Evolutionary conservation across 1,140 invertebrate species (phyloP).

Genomic region (Drepana arcuata): DNA sequence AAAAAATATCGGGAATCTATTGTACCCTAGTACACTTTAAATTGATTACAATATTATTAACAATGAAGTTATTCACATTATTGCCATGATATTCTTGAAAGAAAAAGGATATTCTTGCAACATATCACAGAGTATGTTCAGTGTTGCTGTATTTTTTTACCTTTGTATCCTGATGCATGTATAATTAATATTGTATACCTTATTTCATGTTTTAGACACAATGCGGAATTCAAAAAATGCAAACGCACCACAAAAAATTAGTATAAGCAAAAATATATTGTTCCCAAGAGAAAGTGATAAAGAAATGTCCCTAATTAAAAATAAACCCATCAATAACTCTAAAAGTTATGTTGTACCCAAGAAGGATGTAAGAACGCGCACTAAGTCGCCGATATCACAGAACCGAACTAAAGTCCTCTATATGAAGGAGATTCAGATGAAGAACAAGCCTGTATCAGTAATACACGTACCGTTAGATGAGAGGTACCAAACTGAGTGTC

Average conservation of each 20-base stretch:
- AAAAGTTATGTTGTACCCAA: slow-evolving; percentile 13
- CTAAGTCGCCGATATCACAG: slow-evolving; percentile 16
- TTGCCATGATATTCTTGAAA: no score
- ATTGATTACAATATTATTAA: no score
- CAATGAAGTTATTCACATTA: no score
- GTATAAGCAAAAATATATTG: slow-evolving; percentile 21
- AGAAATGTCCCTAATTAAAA: slow-evolving; percentile 15
- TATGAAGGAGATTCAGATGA: slow-evolving; percentile 23
- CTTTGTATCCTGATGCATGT: no score
- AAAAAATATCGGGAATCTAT: no score
- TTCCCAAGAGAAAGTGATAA: slow-evolving; percentile 24
- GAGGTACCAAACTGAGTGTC: slow-evolving; percentile 20
- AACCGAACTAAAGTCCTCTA: slow-evolving; percentile 12
- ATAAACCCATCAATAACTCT: slow-evolving; percentile 13
- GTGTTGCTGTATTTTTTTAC: no score
- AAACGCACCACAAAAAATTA: slow-evolving; percentile 19
- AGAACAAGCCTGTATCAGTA: slow-evolving; percentile 22
- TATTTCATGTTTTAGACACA: slow-evolving; percentile 23
- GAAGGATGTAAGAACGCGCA: slow-evolving; percentile 11
- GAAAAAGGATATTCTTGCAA: no score
- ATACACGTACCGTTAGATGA: slow-evolving; percentile 40
- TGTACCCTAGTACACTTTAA: no score
- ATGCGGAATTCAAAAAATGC: slow-evolving; percentile 9
- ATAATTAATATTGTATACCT: no score
- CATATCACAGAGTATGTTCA: no score